phyloP scores from a whole-genome alignment of 2,113 vertebrate species.

The Eulacestoma nigropectus region DNA sequence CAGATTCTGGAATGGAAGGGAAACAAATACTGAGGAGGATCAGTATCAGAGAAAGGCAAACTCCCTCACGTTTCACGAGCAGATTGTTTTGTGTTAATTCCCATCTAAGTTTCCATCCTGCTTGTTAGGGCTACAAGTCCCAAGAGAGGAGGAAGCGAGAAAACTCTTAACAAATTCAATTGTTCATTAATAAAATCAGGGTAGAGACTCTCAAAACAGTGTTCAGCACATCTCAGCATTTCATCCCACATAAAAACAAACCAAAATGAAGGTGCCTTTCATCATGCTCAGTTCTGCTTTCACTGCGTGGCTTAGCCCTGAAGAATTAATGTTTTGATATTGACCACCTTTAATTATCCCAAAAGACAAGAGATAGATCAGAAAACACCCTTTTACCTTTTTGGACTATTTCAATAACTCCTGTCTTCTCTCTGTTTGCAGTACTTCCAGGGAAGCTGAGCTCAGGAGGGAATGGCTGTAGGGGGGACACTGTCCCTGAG shows the following conservation, averaged over 20 bases:
- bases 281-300: fast-evolving
- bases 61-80: neutral
- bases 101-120: neutral
- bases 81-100: neutral
- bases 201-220: neutral
- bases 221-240: neutral
- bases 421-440: neutral
- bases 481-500: neutral
- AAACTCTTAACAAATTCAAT: neutral
- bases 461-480: neutral
- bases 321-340: neutral
- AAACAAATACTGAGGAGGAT: neutral
- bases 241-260: neutral
- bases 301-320: neutral
- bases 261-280: neutral
- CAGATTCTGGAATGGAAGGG: neutral
- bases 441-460: neutral
- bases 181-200: neutral
- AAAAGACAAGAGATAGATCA: neutral
- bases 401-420: neutral
- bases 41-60: neutral
- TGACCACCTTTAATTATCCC: neutral
- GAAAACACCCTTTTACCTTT: neutral
- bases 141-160: neutral
- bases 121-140: neutral